Evolutionary conservation across 2,888 invertebrate genomes (phyloP).

Genomic region (Mesochorus sp.): DNA sequence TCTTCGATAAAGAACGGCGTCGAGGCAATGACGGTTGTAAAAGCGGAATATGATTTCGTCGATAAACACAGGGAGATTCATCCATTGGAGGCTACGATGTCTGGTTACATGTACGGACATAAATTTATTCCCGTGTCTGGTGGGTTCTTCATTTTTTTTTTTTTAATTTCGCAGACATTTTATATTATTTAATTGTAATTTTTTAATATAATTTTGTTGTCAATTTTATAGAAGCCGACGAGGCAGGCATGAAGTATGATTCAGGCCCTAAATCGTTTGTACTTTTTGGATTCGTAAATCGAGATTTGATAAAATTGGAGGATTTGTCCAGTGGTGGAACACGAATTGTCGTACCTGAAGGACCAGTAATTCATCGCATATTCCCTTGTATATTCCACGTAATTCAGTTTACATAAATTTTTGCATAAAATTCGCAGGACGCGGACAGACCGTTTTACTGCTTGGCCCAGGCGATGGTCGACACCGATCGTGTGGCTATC

Average conservation of each 20-base stretch:
- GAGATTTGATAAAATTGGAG: conserved; percentile 22
- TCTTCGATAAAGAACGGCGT: background rate
- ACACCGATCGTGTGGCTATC: conserved; percentile 66
- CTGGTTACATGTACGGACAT: conserved; percentile 61
- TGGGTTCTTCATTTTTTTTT: conserved; percentile 3
- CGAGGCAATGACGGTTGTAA: background rate
- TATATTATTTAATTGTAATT: background rate
- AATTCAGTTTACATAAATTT: background rate
- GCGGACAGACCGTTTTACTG: conserved; percentile 67
- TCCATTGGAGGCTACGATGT: conserved; percentile 39
- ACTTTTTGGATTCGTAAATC: conserved; percentile 36
- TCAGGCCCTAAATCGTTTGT: conserved; percentile 38
- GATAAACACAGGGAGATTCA: conserved; percentile 54
- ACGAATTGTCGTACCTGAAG: conserved; percentile 47
- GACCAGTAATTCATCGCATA: background rate
- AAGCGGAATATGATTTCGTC: conserved; percentile 35
- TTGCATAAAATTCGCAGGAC: conserved; percentile 44
- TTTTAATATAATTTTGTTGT: background rate
- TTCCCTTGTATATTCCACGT: background rate
- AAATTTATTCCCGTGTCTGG: conserved; percentile 59
- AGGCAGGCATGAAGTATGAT: conserved; percentile 34
- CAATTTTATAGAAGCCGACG: conserved; percentile 43
- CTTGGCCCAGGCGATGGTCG: conserved; percentile 67
- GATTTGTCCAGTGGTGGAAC: conserved; percentile 20
- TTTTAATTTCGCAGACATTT: background rate